These are phyloP conservation scores for Hippolais icterina DNA, from an alignment of 2,113 vertebrate species.

Conservation along the genomic window DNA sequence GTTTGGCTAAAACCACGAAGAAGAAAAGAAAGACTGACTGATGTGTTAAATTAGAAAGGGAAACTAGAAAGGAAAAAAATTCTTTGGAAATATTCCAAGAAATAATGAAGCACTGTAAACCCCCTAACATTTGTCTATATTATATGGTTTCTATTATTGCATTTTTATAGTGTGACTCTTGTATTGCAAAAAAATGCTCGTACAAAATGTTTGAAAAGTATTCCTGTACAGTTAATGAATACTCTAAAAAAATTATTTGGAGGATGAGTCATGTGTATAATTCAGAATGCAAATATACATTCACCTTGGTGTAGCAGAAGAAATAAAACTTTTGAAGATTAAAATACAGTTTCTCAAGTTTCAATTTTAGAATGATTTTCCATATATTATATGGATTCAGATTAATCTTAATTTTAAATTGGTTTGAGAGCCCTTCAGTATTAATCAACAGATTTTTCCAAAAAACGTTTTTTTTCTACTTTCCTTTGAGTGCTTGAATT, in stretches of 20 bases:
- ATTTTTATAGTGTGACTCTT: not conserved
- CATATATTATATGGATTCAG: not conserved
- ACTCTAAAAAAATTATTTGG: not conserved
- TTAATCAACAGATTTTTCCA: slow-evolving; percentile 43
- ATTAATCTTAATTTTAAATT: slow-evolving; percentile 43
- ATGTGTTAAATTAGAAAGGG: not conserved
- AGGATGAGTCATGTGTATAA: not conserved
- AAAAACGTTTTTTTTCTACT: slow-evolving; percentile 3
- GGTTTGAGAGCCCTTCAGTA: not conserved
- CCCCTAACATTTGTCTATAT: not conserved
- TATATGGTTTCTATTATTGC: not conserved
- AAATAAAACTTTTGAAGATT: not conserved
- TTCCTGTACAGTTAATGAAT: not conserved
- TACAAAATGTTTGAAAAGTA: not conserved
- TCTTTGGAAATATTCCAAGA: not conserved
- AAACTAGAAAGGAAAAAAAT: not conserved
- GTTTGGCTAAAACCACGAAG: not conserved
- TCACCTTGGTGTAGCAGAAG: not conserved
- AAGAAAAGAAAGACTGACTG: not conserved
- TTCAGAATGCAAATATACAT: not conserved
- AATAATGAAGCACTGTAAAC: not conserved
- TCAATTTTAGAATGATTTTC: slow-evolving; percentile 9
- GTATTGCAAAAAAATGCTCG: not conserved
- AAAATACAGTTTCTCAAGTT: slow-evolving; percentile 15
- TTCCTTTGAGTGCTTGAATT: slow-evolving; percentile 3